Conservation (phyloP, 2,797 vertebrate genomes). For the Cichlasoma orientale region DNA sequence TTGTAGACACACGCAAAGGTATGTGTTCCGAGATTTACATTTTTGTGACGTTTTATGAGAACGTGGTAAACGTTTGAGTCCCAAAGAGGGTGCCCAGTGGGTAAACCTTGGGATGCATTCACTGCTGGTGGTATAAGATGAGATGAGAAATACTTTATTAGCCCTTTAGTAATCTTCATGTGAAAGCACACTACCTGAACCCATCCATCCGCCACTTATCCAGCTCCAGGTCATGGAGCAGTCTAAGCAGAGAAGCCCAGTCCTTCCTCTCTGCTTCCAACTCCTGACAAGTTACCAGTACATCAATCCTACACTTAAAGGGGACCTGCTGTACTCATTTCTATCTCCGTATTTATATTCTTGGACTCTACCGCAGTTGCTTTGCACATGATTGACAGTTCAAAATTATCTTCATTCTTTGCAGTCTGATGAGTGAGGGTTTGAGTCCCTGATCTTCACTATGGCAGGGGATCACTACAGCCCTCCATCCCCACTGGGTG, state of each 20-base stretch:
- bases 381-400: no score
- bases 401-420: neutral
- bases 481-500: conserved; percentile 85
- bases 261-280: no score
- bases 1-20: neutral
- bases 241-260: no score
- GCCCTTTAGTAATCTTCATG: neutral
- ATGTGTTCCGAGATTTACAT: neutral
- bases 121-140: neutral
- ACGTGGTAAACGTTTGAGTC: rapidly evolving
- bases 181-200: neutral
- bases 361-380: no score
- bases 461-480: conserved; percentile 87
- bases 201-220: neutral
- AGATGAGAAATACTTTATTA: rapidly evolving
- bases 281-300: no score
- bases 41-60: neutral
- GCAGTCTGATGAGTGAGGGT: conserved; percentile 72
- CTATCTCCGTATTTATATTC: no score
- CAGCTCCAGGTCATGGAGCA: no score
- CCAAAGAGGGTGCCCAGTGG: neutral
- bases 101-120: neutral
- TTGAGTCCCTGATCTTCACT: conserved; percentile 43
- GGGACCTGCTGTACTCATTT: no score
- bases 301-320: no score